Evolutionary conservation across 2,797 vertebrate genomes (phyloP).

Genomic region (Gallinago stenura): DNA sequence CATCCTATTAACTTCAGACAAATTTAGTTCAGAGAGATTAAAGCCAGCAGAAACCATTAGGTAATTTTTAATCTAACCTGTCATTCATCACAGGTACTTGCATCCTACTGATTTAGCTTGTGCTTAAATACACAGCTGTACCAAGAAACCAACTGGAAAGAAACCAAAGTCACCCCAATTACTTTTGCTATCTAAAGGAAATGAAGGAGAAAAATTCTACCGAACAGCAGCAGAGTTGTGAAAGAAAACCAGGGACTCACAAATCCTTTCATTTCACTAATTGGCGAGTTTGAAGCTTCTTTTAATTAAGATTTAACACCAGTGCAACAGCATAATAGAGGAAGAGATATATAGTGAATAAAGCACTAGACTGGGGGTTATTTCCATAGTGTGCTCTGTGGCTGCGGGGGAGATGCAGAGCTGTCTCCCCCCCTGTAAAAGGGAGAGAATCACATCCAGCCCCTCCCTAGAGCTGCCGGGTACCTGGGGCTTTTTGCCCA

Average conservation of each 20-base stretch:
- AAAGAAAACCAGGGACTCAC: neutral
- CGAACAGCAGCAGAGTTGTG: neutral
- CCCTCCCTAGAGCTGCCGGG: neutral
- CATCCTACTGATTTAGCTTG: neutral
- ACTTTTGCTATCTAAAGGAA: neutral
- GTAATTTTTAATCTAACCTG: constrained; percentile 52
- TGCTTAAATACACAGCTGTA: neutral
- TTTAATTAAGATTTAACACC: constrained; percentile 47
- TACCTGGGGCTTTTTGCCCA: neutral
- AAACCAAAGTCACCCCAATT: neutral
- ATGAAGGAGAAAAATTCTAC: neutral
- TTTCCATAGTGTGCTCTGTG: neutral
- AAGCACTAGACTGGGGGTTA: neutral
- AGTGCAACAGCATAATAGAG: neutral
- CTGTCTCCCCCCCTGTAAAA: neutral
- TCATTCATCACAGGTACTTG: neutral
- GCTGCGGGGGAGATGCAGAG: neutral
- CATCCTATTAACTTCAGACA: constrained; percentile 19
- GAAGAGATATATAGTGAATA: neutral
- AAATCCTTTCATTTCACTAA: neutral
- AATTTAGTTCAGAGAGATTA: constrained; percentile 12
- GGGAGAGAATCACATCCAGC: neutral
- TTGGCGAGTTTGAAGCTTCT: neutral
- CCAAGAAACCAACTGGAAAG: constrained; percentile 19
- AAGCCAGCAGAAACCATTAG: constrained; percentile 6